Evolutionary conservation across 2,888 invertebrate genomes (phyloP), one percentile per base, ranked within the genome.

Genomic region (Drosophila neotestacea): DNA sequence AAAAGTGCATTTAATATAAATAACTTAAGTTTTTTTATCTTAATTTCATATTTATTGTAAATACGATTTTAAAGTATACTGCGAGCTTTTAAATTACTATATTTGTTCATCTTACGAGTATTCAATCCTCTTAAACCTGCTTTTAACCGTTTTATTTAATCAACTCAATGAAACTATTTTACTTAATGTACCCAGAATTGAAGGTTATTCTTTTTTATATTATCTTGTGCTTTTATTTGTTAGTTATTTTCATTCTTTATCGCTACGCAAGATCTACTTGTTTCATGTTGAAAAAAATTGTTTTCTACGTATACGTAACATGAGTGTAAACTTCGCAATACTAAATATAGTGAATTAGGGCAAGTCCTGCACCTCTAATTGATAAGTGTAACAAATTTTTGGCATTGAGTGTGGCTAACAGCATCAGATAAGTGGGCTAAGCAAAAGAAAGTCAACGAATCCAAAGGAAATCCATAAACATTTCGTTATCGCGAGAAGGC

Each of bases 401-500:
- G 13, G 13, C 64, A 48, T 41, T 54, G 39, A 34, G 22, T 54
- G 51, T 28, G 50, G 30, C 36, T 7, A 60, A 72, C 39, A 52
- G 36, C 58, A 50, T 48, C 73, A 48, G 70, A 51, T 58, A 61
- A 61, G 28, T 27, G 6, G 44, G 13, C 39, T n/a, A 28, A 32
- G 28, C 10, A 55, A 13, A 42, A 13, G 10, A 22, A 7, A 41
- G 6, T 6, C 22, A 51, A 41, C 13, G 39, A 48, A 50, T 50
- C n/a, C 39, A 32, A 51, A 51, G 51, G 48, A 76, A 61, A 64
- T 54, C 54, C 60, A 76, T 67, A 76, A 76, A 77, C 73, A 83
- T 73, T 80, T 58, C n/a, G 54, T 77, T 81, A 86, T 80, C 81
- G 56, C 22, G 11, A 28, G 11, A 41, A 86, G 62, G 52, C 59